phyloP scores from a whole-genome alignment of 2,888 invertebrate species.

The Drosophila anomelani region DNA sequence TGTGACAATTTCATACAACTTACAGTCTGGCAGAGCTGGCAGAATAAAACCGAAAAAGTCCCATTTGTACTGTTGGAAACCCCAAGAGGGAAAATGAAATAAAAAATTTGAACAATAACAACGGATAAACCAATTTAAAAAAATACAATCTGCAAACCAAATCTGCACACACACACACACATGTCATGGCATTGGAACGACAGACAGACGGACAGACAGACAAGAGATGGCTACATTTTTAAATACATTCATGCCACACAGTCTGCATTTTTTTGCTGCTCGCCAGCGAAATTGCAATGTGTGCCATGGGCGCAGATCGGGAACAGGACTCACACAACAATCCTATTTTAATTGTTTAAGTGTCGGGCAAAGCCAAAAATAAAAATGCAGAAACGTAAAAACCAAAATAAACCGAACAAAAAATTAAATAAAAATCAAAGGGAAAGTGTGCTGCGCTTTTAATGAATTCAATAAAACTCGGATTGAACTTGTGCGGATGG shows the following conservation, averaged over 20 bases:
- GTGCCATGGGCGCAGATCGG: constrained; percentile 36
- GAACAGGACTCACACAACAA: constrained; percentile 14
- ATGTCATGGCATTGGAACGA: constrained; percentile 34
- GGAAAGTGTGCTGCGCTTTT: constrained; percentile 44
- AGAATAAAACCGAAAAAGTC: constrained; percentile 21
- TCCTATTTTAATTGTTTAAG: constrained; percentile 53
- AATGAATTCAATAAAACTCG: constrained; percentile 48
- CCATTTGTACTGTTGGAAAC: constrained; percentile 5
- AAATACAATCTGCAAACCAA: constrained; percentile 43
- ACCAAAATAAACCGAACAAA: constrained; percentile 25
- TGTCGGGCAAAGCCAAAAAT: constrained; percentile 36
- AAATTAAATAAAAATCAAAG: constrained; percentile 39
- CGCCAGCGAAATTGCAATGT: constrained; percentile 53
- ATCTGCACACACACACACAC: constrained; percentile 43
- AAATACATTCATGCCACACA: constrained; percentile 38
- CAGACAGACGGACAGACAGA: constrained; percentile 1
- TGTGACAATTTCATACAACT: constrained; percentile 46
- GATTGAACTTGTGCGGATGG: constrained; percentile 29
- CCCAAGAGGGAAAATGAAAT: constrained; percentile 26
- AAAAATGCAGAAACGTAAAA: constrained; percentile 25
- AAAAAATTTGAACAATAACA: constrained; percentile 39
- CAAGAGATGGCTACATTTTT: constrained; percentile 40
- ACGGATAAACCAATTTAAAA: constrained; percentile 46
- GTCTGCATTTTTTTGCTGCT: constrained; percentile 36
- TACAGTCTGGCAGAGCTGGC: constrained; percentile 14